Percentiles rank a stretch among this genome's conserved stretches.
phyloP scores from a whole-genome alignment of 1,140 invertebrate species.

The Cecropterus lyciades region DNA sequence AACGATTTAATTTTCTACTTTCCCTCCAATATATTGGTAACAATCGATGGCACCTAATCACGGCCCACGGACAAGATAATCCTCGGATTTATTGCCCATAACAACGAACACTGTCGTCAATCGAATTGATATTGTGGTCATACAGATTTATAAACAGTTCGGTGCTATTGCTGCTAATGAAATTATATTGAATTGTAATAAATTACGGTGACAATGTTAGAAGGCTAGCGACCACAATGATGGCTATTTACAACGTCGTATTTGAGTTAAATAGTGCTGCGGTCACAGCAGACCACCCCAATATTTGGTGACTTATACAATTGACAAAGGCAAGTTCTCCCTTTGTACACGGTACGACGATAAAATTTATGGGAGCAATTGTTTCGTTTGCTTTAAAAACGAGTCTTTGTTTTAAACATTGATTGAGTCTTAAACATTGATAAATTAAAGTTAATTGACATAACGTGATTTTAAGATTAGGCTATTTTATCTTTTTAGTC shows the following conservation, averaged over 20 bases:
- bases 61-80: conserved; percentile 77
- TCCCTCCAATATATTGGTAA: conserved; percentile 63
- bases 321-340: conserved; percentile 21
- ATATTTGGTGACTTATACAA: conserved; percentile 26
- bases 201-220: conserved; percentile 62
- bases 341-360: conserved; percentile 2
- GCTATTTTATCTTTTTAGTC: too few species aligned
- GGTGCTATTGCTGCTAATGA: conserved; percentile 65
- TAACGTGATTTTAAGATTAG: too few species aligned
- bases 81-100: conserved; percentile 78
- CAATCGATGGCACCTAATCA: conserved; percentile 72
- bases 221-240: conserved; percentile 54
- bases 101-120: conserved; percentile 72
- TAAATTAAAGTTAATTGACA: too few species aligned
- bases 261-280: conserved; percentile 62
- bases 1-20: conserved; percentile 78
- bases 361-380: conserved; percentile 33
- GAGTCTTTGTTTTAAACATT: too few species aligned
- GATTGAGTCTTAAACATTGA: too few species aligned
- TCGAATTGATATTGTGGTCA: conserved; percentile 61
- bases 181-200: conserved; percentile 78
- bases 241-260: conserved; percentile 64
- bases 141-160: conserved; percentile 74
- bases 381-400: conserved; percentile 2
- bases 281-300: conserved; percentile 69